phyloP scores from a whole-genome alignment of 2,797 vertebrate genomes.

The Numenius phaeopus region DNA sequence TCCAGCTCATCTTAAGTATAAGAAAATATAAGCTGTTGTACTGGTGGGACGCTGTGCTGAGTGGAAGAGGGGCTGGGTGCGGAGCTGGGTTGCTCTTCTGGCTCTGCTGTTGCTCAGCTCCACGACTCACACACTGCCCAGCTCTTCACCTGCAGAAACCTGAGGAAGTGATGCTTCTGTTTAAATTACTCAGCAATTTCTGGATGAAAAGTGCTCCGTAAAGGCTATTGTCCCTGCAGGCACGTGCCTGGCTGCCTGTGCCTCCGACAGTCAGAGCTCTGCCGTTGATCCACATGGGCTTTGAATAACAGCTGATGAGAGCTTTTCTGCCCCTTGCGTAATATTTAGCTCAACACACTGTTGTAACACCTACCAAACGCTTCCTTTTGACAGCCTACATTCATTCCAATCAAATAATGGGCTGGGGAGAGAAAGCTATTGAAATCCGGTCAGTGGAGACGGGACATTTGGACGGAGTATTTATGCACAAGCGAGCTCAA shows the following conservation, averaged over 20 bases:
- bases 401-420: slow-evolving; percentile 99
- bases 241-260: fast-evolving
- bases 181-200: background rate
- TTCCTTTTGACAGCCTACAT: slow-evolving; percentile 94
- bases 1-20: background rate
- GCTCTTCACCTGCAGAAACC: background rate
- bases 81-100: background rate
- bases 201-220: background rate
- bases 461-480: slow-evolving; percentile 99
- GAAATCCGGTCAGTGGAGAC: slow-evolving; percentile 99
- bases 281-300: slow-evolving; percentile 51
- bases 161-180: background rate
- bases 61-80: background rate
- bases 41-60: background rate
- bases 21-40: background rate
- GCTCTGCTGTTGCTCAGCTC: background rate
- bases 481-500: slow-evolving; percentile 99
- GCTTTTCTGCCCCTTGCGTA: slow-evolving; percentile 49
- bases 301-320: slow-evolving; percentile 65
- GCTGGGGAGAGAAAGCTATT: slow-evolving; percentile 99
- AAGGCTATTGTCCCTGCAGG: background rate
- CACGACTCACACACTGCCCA: background rate
- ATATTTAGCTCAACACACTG: slow-evolving; percentile 50
- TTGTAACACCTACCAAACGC: slow-evolving; percentile 74
- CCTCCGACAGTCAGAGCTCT: slow-evolving; percentile 9